These are phyloP conservation scores for Drosophila melanogaster DNA, from an alignment of 1,140 invertebrate species.

Conservation along the genomic window Release_6_plus_ISO1_MT NT_033777.3:17495501-17496000, in stretches of 20 bases:
- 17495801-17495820: not conserved
- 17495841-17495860: constrained; percentile 7
- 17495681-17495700: constrained; percentile 75
- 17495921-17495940: constrained; percentile 43
- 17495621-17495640: constrained; percentile 64
- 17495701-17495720: constrained; percentile 54
- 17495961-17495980: constrained; percentile 40
- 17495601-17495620: constrained; percentile 12
- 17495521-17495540: constrained; percentile 32
- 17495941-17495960: constrained; percentile 48
- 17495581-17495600: not conserved
- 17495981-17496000: constrained; percentile 55
- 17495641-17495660: constrained; percentile 60
- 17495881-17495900: constrained; percentile 66
- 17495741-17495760: constrained; percentile 35
- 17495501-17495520: constrained; percentile 25
- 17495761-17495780: constrained; percentile 31
- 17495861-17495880: constrained; percentile 65
- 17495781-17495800: constrained; percentile 3
- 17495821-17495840: constrained; percentile 11
- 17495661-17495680: constrained; percentile 72
- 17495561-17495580: not conserved
- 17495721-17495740: constrained; percentile 36
- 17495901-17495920: constrained; percentile 66
- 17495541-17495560: constrained; percentile 2